These are phyloP conservation scores for Ferrisia virgata DNA, from an alignment of 2,888 invertebrate genomes.

Conservation along the genomic window DNA sequence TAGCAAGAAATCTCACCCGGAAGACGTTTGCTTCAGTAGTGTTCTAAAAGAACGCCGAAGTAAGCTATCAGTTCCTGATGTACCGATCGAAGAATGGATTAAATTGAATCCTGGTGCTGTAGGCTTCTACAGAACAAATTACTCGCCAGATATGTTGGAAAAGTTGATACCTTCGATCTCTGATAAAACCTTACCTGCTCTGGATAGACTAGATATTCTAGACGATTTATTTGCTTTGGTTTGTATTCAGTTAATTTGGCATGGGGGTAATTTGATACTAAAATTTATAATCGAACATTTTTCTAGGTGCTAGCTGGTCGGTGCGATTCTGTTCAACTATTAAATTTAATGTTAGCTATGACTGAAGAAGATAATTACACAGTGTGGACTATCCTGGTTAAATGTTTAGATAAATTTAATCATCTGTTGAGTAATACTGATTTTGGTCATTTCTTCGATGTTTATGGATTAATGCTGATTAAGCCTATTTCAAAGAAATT, in stretches of 20 bases:
- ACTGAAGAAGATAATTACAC: slow-evolving; percentile 85
- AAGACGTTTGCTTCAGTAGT: slow-evolving; percentile 57
- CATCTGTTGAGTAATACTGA: slow-evolving; percentile 77
- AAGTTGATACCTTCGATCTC: slow-evolving; percentile 76
- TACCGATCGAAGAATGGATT: slow-evolving; percentile 75
- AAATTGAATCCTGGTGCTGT: slow-evolving; percentile 85
- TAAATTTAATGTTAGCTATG: slow-evolving; percentile 79
- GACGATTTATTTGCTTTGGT: slow-evolving; percentile 90
- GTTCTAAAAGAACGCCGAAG: slow-evolving; percentile 66
- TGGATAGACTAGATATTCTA: slow-evolving; percentile 84
- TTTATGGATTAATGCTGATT: slow-evolving; percentile 72
- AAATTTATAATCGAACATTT: not conserved
- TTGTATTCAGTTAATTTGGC: slow-evolving; percentile 48
- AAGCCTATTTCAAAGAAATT: slow-evolving; percentile 68
- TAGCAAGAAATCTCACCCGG: slow-evolving; percentile 70
- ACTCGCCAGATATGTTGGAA: slow-evolving; percentile 71
- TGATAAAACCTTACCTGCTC: slow-evolving; percentile 75
- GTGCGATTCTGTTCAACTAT: slow-evolving; percentile 73
- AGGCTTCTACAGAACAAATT: slow-evolving; percentile 87
- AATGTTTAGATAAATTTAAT: slow-evolving; percentile 73
- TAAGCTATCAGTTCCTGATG: slow-evolving; percentile 69
- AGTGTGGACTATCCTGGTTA: slow-evolving; percentile 81
- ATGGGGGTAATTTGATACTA: not conserved
- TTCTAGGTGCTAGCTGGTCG: slow-evolving; percentile 64
- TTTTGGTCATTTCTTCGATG: slow-evolving; percentile 67